Percentiles rank a stretch among this genome's conserved stretches.
phyloP scores from a whole-genome alignment of 2,797 vertebrate genomes.

The Chrosomus eos region DNA sequence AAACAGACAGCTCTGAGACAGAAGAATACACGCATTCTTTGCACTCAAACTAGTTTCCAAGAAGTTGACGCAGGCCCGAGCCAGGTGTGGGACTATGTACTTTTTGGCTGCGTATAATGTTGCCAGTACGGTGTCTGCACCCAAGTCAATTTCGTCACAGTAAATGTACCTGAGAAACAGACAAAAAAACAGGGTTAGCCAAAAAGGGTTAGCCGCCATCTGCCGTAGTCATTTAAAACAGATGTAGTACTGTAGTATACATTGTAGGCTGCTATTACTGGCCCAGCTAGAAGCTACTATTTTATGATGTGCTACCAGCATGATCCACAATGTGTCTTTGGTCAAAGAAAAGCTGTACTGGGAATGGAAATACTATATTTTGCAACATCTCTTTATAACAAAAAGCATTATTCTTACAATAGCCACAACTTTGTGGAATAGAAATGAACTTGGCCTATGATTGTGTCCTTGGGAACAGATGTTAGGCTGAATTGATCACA shows the following conservation, averaged over 20 bases:
- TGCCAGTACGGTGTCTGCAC: constrained; percentile 94
- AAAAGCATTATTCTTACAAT: background rate
- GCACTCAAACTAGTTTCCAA: constrained; percentile 96
- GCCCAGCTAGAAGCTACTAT: constrained; percentile 28
- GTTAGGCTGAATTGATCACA: constrained; percentile 3
- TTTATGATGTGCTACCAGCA: constrained; percentile 37
- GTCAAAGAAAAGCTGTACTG: background rate
- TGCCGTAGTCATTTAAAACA: constrained; percentile 2
- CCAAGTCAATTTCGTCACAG: constrained; percentile 97
- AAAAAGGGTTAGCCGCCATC: background rate
- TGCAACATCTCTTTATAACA: background rate
- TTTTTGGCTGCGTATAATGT: constrained; percentile 98
- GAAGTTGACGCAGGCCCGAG: constrained; percentile 96
- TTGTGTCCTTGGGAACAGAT: constrained; percentile 8
- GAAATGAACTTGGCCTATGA: background rate
- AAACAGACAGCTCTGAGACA: constrained; percentile 97
- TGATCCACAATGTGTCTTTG: constrained; percentile 3
- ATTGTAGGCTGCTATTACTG: constrained; percentile 28
- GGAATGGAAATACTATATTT: background rate
- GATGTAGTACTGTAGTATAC: constrained; percentile 2
- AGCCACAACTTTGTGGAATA: background rate
- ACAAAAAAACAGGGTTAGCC: background rate
- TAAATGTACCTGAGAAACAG: constrained; percentile 89
- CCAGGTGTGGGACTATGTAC: constrained; percentile 97
- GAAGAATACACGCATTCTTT: constrained; percentile 95